Evolutionary conservation across 2,797 vertebrate genomes (phyloP), one percentile per base, ranked within the genome.

Genomic region (Hypotaenidia okinawae): DNA sequence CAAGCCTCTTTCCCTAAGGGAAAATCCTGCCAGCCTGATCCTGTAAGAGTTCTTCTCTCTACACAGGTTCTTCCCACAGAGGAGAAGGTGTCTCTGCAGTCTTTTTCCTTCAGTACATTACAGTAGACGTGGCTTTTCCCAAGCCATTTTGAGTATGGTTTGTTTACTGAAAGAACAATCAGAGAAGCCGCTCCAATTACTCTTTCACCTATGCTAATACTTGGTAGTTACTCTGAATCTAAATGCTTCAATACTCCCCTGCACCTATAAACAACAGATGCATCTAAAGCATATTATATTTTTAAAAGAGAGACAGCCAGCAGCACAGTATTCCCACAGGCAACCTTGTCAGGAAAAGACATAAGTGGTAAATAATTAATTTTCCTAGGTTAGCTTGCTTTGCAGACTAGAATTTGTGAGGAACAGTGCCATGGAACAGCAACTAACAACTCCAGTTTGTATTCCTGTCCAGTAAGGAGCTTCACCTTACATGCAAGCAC

Each of bases 351-450:
- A 94, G 72, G 57, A 87, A 72, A 88, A 84, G 74, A 78, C 43
- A 25, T 12, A 93, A 90, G 75, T 77, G 19, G 59, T 93, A 92
- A 94, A 85, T 85, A 78, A 89, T 95, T 94, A 72, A 97, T 97
- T 97, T 94, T 96, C 93, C 63, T 75, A 92, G 63, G 94, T 97
- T 97, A 96, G 94, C 92, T 89, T 96, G 70, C 81, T 89, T 64
- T 7, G 84, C 92, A 91, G 75, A 92, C 62, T 64, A 88, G 54
- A 62, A 93, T 86, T 95, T 77, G 66, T 91, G 80, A 94, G 77
- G 41, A 94, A 59, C 45, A 67, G 62, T 57, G 82, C 55, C 25
- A 73, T 8, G 63, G 67, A 82, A 97, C 87, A 74, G 84, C 49
- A 83, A 81, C 63, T 63, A 79, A 80, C 54, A 87, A 75, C 55